phyloP scores from a whole-genome alignment of 1,140 invertebrate genomes.

The Nomia melanderi region DNA sequence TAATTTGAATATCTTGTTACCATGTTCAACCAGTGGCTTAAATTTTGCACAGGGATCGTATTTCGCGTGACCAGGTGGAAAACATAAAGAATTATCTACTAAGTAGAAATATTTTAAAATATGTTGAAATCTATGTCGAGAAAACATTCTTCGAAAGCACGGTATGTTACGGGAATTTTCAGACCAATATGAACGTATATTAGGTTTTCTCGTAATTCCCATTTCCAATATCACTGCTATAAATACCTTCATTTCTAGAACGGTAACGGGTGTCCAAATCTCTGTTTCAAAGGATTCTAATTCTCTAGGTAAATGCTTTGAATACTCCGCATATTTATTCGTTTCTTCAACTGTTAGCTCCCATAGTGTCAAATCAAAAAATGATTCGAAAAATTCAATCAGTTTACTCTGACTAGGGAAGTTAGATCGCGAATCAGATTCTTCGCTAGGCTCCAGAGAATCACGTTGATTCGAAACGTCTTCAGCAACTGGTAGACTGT shows the following conservation, averaged over 20 bases:
- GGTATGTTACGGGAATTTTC: not conserved
- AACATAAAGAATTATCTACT: not conserved
- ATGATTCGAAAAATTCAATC: slow-evolving; percentile 1
- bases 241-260: not conserved
- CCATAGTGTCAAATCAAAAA: slow-evolving; percentile 10
- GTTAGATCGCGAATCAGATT: slow-evolving; percentile 2
- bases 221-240: slow-evolving; percentile 1
- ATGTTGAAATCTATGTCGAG: not conserved
- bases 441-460: too few species aligned
- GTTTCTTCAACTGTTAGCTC: slow-evolving; percentile 11
- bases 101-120: not conserved
- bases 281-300: not conserved
- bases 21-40: slow-evolving; percentile 4
- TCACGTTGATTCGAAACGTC: too few species aligned
- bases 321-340: slow-evolving; percentile 2
- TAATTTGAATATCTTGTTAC: slow-evolving; percentile 1
- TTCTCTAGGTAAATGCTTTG: not conserved
- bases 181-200: not conserved
- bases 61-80: slow-evolving; percentile 4
- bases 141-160: slow-evolving; percentile 6
- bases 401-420: slow-evolving; percentile 6
- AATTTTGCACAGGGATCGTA: slow-evolving; percentile 18
- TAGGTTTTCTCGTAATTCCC: slow-evolving; percentile 2
- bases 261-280: not conserved
- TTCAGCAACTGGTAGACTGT: slow-evolving; percentile 19